phyloP scores from a whole-genome alignment of 2,113 vertebrate species.

The Danio rerio region DNA sequence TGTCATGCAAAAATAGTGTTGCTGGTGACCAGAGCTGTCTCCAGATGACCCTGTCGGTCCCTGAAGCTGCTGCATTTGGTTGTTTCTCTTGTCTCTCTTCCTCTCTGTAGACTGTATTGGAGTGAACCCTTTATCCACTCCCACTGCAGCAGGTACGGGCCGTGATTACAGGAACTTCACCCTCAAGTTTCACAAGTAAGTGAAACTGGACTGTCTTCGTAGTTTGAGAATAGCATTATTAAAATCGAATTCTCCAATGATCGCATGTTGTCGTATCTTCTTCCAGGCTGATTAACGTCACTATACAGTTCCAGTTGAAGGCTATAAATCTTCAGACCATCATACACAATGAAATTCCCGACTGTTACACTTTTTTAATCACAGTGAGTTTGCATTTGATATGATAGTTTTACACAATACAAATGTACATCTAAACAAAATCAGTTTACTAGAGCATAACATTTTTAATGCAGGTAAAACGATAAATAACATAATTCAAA shows the following conservation, averaged over 20 bases:
- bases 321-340: constrained; percentile 96
- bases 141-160: constrained; percentile 39
- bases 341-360: constrained; percentile 93
- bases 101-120: constrained; percentile 80
- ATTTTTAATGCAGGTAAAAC: no score
- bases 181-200: constrained; percentile 95
- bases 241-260: neutral
- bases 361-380: constrained; percentile 93
- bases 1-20: neutral
- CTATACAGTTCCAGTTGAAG: constrained; percentile 91
- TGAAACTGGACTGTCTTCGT: neutral
- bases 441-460: no score
- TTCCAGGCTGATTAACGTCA: constrained; percentile 87
- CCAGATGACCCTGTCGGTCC: neutral
- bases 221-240: no score
- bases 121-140: constrained; percentile 75
- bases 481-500: no score
- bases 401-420: neutral
- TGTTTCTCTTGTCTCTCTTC: constrained; percentile 4
- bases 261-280: neutral
- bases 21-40: neutral
- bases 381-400: constrained; percentile 75
- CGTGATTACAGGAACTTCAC: constrained; percentile 86
- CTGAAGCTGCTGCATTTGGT: neutral
- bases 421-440: no score